Percentiles rank a stretch among this genome's conserved stretches.
phyloP scores from a whole-genome alignment of 2,888 invertebrate genomes.

The Rambutsinella grinnellia region DNA sequence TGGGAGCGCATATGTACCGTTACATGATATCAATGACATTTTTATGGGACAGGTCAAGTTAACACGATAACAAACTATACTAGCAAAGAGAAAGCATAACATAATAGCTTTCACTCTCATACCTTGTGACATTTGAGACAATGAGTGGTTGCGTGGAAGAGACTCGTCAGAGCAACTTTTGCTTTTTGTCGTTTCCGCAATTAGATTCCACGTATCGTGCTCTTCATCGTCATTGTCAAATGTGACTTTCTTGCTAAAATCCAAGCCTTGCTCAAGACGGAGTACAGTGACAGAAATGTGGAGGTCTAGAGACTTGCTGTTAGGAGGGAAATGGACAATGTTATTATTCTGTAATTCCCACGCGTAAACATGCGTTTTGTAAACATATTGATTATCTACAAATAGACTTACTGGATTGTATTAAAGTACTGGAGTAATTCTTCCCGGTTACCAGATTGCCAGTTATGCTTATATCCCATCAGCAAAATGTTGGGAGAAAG shows the following conservation, averaged over 20 bases:
- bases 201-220: constrained; percentile 26
- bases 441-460: constrained; percentile 70
- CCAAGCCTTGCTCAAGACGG: constrained; percentile 86
- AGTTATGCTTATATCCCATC: constrained; percentile 74
- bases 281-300: constrained; percentile 92
- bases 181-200: constrained; percentile 51
- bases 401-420: constrained; percentile 72
- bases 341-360: too few relatives aligned
- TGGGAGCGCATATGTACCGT: background rate
- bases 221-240: constrained; percentile 65
- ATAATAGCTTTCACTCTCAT: constrained; percentile 29
- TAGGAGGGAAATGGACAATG: background rate
- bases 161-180: constrained; percentile 61
- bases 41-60: background rate
- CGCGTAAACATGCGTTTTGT: too few relatives aligned
- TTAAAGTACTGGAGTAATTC: constrained; percentile 73
- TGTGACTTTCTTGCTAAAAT: constrained; percentile 74
- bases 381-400: too few relatives aligned
- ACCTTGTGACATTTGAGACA: constrained; percentile 66
- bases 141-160: constrained; percentile 64
- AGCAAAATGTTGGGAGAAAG: constrained; percentile 69
- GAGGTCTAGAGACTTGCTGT: constrained; percentile 90
- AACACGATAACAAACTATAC: too few relatives aligned
- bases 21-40: background rate
- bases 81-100: too few relatives aligned